These are phyloP conservation scores for Drosophila prostipennis DNA, from an alignment of 2,888 invertebrate genomes.

Conservation along the genomic window DNA sequence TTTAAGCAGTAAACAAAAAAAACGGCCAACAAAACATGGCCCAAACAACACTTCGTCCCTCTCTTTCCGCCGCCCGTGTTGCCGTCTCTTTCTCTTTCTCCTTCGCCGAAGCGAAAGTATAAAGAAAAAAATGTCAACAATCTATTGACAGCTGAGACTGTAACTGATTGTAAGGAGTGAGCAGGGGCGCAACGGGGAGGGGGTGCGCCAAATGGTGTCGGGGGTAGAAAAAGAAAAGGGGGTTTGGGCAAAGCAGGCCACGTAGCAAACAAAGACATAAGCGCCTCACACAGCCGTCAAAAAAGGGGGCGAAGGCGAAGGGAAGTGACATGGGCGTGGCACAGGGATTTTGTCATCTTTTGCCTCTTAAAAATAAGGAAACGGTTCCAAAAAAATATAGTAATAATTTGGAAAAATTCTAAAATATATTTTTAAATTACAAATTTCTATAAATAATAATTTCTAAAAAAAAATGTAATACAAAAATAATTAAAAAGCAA, in stretches of 20 bases:
- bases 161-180: slow-evolving; percentile 72
- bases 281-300: slow-evolving; percentile 18
- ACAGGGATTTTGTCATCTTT: not conserved
- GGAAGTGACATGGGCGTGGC: slow-evolving; percentile 6
- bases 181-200: not conserved
- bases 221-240: too few relatives aligned
- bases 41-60: slow-evolving; percentile 34
- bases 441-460: too few relatives aligned
- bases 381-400: not conserved
- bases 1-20: slow-evolving; percentile 80
- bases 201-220: slow-evolving; percentile 3
- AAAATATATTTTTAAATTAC: too few relatives aligned
- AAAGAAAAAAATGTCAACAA: slow-evolving; percentile 80
- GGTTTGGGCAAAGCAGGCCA: slow-evolving; percentile 66
- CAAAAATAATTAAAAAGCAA: too few relatives aligned
- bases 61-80: not conserved
- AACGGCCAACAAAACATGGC: slow-evolving; percentile 74
- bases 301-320: not conserved
- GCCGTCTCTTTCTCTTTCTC: not conserved
- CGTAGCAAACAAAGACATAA: slow-evolving; percentile 76
- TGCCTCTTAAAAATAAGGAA: not conserved
- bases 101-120: slow-evolving; percentile 59
- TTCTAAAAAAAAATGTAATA: too few relatives aligned
- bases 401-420: too few relatives aligned
- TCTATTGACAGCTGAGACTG: slow-evolving; percentile 81